phyloP scores from a whole-genome alignment of 2,797 vertebrate species.

The Tapirus indicus region DNA sequence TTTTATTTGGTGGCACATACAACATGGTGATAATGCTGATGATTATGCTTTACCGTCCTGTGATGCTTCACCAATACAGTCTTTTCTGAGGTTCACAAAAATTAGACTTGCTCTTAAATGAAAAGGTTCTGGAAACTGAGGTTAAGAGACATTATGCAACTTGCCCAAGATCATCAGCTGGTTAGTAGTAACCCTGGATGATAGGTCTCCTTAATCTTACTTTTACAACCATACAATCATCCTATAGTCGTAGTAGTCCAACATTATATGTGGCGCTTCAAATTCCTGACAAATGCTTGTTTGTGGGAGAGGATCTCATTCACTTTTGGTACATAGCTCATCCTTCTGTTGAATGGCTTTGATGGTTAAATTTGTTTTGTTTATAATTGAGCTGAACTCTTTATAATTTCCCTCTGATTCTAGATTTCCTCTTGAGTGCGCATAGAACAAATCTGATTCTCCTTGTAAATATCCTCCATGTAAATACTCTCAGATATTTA shows the following conservation, averaged over 20 bases:
- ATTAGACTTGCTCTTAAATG: not conserved
- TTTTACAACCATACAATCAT: not conserved
- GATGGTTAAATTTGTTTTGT: not conserved
- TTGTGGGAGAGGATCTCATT: not conserved
- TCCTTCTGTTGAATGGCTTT: not conserved
- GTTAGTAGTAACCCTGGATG: not conserved
- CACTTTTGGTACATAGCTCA: not conserved
- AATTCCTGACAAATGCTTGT: not conserved
- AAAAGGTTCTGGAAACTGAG: not conserved
- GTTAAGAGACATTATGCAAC: not conserved
- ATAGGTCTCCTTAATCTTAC: not conserved
- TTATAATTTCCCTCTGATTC: not conserved
- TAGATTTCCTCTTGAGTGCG: not conserved
- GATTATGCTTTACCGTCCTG: not conserved
- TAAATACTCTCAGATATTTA: not conserved
- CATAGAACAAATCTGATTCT: not conserved
- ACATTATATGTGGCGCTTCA: not conserved
- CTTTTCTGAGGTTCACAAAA: not conserved
- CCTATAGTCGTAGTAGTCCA: not conserved
- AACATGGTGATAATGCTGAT: not conserved
- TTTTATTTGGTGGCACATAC: not conserved
- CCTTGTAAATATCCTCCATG: rapidly evolving
- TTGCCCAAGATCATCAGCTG: not conserved
- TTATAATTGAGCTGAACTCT: not conserved
- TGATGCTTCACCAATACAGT: not conserved